phyloP scores from a whole-genome alignment of 2,797 vertebrate species.

The Sorex maritimensis region DNA sequence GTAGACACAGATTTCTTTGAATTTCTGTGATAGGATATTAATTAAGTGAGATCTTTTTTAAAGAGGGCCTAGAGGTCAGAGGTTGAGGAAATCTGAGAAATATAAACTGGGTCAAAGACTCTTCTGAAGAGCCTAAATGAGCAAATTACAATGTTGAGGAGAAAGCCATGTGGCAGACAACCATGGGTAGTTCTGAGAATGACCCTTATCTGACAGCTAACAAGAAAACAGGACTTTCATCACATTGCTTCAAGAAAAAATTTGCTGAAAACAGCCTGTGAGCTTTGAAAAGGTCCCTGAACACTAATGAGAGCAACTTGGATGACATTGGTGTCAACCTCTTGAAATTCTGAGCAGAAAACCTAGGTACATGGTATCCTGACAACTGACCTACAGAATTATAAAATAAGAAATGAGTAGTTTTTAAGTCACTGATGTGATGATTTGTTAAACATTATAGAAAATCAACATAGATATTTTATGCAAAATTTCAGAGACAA shows the following conservation, averaged over 20 bases:
- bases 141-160: not conserved
- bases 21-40: not conserved
- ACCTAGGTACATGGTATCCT: not conserved
- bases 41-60: not conserved
- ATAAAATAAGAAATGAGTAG: not conserved
- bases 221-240: not conserved
- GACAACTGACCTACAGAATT: not conserved
- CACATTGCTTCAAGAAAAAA: not conserved
- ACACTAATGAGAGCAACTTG: not conserved
- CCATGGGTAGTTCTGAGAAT: not conserved
- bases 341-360: conserved; percentile 33
- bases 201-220: not conserved
- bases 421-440: not conserved
- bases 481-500: not conserved
- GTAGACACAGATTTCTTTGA: not conserved
- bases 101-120: not conserved
- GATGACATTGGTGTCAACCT: not conserved
- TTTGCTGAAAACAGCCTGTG: not conserved
- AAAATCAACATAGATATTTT: not conserved
- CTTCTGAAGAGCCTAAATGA: not conserved
- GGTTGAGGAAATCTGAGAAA: not conserved
- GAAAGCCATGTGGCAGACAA: not conserved
- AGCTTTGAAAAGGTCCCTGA: not conserved
- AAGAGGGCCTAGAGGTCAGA: not conserved
- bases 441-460: not conserved